Percentiles rank a stretch among this genome's conserved stretches.
These are phyloP conservation scores for Alosa sapidissima DNA, from an alignment of 2,797 vertebrate genomes.

Conservation along the genomic window DNA sequence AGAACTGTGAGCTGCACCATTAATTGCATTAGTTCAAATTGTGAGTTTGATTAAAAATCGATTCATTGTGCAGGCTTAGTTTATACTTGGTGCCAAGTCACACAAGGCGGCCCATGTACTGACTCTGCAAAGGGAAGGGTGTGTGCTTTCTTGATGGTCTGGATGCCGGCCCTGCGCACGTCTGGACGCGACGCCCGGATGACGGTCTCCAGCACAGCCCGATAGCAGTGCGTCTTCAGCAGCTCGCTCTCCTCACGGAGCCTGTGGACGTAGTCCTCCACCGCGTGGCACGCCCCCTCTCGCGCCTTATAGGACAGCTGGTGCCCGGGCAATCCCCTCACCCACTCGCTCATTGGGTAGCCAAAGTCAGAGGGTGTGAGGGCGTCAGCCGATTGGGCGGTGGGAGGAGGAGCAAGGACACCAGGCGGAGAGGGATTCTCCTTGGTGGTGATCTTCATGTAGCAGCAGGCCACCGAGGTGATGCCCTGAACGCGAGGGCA, in stretches of 20 bases:
- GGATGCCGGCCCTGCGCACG: conserved; percentile 79
- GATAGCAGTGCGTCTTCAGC: conserved; percentile 84
- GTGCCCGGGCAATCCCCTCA: conserved; percentile 74
- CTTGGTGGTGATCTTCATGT: conserved; percentile 88
- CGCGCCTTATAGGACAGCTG: conserved; percentile 86
- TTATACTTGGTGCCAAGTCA: too few species aligned
- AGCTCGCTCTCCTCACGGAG: conserved; percentile 64
- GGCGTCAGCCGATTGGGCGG: neutral
- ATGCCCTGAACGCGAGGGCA: conserved; percentile 79
- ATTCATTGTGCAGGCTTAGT: too few species aligned
- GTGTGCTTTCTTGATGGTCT: conserved; percentile 83
- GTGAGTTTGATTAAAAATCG: too few species aligned
- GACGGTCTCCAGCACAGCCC: conserved; percentile 83
- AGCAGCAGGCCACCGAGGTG: conserved; percentile 89
- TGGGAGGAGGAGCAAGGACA: conserved; percentile 45
- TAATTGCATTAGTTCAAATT: too few species aligned
- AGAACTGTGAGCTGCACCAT: too few species aligned
- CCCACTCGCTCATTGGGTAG: conserved; percentile 88
- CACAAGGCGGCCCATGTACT: conserved; percentile 51
- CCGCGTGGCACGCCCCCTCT: conserved; percentile 88
- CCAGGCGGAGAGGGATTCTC: conserved; percentile 68
- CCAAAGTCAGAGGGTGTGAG: conserved; percentile 56
- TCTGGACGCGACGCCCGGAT: conserved; percentile 72
- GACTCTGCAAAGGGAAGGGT: conserved; percentile 81
- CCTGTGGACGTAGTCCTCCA: conserved; percentile 80